Percentiles rank a stretch among this genome's conserved stretches.
phyloP scores from a whole-genome alignment of 2,888 invertebrate species.

The Morpho helenor region DNA sequence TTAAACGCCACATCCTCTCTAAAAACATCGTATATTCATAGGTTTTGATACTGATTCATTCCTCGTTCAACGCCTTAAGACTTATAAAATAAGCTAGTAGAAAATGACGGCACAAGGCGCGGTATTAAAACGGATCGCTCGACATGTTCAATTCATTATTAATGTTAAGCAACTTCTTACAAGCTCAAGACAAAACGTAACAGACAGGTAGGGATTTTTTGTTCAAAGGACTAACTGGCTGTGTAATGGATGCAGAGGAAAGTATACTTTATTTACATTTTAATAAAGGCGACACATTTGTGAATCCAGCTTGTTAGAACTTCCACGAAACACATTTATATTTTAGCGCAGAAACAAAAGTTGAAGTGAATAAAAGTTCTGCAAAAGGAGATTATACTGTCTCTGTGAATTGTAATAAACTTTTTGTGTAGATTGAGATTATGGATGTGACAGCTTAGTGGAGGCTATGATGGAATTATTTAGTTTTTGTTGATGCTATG shows the following conservation, averaged over 20 bases:
- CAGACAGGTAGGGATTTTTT: conserved; percentile 20
- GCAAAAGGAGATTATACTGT: conserved; percentile 22
- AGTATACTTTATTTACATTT: neutral
- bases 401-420: conserved; percentile 18
- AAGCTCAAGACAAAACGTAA: conserved; percentile 21
- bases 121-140: conserved; percentile 13
- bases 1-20: too few relatives aligned
- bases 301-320: conserved; percentile 14
- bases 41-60: too few relatives aligned
- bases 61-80: too few relatives aligned
- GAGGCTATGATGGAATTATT: conserved; percentile 8
- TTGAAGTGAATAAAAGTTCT: conserved; percentile 27
- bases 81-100: neutral
- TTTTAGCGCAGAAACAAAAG: conserved; percentile 23
- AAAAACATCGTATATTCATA: too few relatives aligned
- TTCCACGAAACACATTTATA: conserved; percentile 23
- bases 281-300: conserved; percentile 2
- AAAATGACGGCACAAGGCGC: conserved; percentile 6
- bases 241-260: conserved; percentile 3
- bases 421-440: conserved; percentile 16
- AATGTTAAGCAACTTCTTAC: conserved; percentile 21
- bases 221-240: conserved; percentile 12
- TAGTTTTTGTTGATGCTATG: neutral
- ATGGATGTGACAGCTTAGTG: conserved; percentile 12
- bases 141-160: conserved; percentile 23